Conservation (phyloP, 92 coral and sea anemone genomes). For the Heliopora coerulea region DNA sequence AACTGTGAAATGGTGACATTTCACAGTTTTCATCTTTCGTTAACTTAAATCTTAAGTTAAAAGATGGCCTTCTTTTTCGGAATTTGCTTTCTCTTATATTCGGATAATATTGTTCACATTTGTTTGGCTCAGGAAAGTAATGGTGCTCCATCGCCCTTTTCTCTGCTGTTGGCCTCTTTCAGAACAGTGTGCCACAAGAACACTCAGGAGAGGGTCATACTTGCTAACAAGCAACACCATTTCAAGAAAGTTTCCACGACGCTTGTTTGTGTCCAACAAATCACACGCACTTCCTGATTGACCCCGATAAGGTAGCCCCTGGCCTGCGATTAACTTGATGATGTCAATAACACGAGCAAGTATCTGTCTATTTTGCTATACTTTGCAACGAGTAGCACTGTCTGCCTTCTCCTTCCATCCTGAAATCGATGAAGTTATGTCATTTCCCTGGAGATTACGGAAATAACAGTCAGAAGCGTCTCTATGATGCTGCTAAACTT, state of each 20-base stretch:
- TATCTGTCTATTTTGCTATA: slow-evolving; percentile 9
- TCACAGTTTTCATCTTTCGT: too few relatives aligned
- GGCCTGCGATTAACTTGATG: slow-evolving; percentile 14
- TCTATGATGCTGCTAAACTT: slow-evolving; percentile 6
- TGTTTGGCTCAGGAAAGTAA: background rate
- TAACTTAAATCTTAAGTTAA: too few relatives aligned
- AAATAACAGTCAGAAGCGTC: slow-evolving; percentile 23
- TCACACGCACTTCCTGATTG: background rate
- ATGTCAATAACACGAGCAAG: background rate
- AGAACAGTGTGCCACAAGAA: too few relatives aligned
- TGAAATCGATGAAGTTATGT: slow-evolving; percentile 5
- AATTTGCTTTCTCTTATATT: too few relatives aligned
- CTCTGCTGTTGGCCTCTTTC: too few relatives aligned
- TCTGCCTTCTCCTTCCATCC: slow-evolving; percentile 6
- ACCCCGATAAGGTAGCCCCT: background rate
- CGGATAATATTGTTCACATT: too few relatives aligned
- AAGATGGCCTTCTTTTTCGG: too few relatives aligned
- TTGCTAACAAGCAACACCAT: slow-evolving; percentile 15
- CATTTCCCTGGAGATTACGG: slow-evolving; percentile 7
- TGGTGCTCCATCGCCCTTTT: too few relatives aligned
- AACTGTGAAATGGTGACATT: too few relatives aligned
- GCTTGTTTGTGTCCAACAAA: slow-evolving; percentile 19
- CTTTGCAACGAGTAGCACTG: slow-evolving; percentile 7
- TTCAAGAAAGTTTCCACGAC: slow-evolving; percentile 19
- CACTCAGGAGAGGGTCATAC: slow-evolving; percentile 7